Evolutionary conservation across 1,140 invertebrate species (phyloP), one percentile per base, ranked within the genome.

Genomic region (Zaprionus africanus): DNA sequence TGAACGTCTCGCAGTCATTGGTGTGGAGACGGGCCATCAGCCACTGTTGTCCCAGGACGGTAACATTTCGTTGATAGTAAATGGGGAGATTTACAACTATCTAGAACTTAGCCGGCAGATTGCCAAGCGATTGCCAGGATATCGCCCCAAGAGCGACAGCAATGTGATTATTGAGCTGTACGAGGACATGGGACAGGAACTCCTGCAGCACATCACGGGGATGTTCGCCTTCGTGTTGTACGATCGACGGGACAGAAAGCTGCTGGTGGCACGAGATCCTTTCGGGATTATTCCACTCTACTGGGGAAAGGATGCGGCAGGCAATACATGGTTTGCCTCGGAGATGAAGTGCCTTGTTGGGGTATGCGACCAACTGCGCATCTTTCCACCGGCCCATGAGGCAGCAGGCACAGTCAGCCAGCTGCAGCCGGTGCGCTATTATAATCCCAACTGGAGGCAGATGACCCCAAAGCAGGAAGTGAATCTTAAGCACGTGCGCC

Each of bases 191-290:
- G 96, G 95, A 0, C 94, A 94, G n/a, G 93, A 95, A 38, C 93
- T 95, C 54, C 93, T 95, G 0, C 94, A 93, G 65, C 93, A 94
- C 58, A 93, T 97, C 5, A 96, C 96, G 84, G 98, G 97, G 6
- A 97, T 97, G 13, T 98, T 97, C 93, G 95, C 95, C 28, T 98
- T 98, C 93, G 96, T 96, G 85, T 92, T 98, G 13, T 92, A 98
- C 46, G 97, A 98, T 91, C 94, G 95, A 1, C 93, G 95, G 54
- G 95, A 95, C 24, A 94, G 94, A 74, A 95, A 95, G 91, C 93
- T 98, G 51, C 94, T 95, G 66, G 91, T 97, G n/a, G 97, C 95
- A 1, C 94, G 97, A 77, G 97, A 98, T 94, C 97, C 97, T 0
- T 98, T 96, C 91, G 98, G 97, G 11, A 96, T 98, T 1, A 94